Conservation (phyloP, 1,140 invertebrate genomes). For the Gryon sp. region DNA sequence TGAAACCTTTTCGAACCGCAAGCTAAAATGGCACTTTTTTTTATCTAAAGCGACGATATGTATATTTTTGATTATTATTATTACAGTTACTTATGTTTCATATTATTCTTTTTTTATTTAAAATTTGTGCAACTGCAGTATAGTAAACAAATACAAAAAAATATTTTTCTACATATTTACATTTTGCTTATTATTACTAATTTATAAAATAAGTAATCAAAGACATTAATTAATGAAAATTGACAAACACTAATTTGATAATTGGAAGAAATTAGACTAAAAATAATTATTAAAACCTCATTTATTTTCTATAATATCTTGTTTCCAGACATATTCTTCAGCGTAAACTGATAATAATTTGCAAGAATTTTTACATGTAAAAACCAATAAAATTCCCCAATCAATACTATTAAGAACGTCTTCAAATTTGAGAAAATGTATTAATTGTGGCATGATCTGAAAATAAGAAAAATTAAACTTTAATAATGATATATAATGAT, state of each 20-base stretch:
- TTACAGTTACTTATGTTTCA: too few species aligned
- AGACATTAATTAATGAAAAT: background rate
- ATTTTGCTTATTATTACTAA: too few species aligned
- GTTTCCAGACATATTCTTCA: slow-evolving; percentile 92
- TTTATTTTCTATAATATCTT: slow-evolving; percentile 83
- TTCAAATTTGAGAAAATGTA: slow-evolving; percentile 87
- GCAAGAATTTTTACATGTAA: slow-evolving; percentile 92
- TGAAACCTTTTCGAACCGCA: too few species aligned
- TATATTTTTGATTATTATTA: too few species aligned
- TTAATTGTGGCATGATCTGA: slow-evolving; percentile 94
- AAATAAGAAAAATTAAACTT: slow-evolving; percentile 66
- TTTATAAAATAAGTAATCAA: too few species aligned
- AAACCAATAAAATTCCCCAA: slow-evolving; percentile 93
- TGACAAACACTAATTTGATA: background rate
- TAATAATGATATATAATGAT: too few species aligned
- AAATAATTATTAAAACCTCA: background rate
- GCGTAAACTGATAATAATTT: slow-evolving; percentile 82
- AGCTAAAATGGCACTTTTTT: too few species aligned
- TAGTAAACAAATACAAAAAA: too few species aligned
- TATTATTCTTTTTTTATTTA: too few species aligned
- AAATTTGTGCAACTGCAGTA: too few species aligned
- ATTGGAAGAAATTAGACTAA: background rate
- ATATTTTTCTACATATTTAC: too few species aligned
- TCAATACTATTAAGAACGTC: slow-evolving; percentile 87
- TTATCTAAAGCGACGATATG: too few species aligned